Base-by-base conservation (phyloP, 2,888 invertebrate species). In the Chromoteleia sp. region DNA sequence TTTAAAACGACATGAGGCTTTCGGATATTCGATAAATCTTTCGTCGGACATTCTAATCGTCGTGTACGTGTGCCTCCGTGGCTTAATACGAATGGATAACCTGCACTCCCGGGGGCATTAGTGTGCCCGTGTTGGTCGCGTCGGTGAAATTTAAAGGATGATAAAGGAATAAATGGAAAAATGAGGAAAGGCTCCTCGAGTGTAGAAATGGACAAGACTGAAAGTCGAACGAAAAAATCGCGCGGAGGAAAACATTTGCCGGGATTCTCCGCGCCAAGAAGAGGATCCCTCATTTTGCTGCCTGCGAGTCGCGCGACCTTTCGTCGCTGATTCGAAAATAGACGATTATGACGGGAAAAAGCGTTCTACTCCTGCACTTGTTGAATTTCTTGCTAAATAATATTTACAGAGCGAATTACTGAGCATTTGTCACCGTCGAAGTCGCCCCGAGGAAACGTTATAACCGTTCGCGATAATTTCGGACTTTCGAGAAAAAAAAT, bases 11-110 rank as follows among this genome's bases (percentile, higher is more conserved):
- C 43, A 61, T 25, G 61, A 67, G 36, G 39, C 36, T 73, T 50
- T 41, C 12, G 58, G 52, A 68, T 41, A 45, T 58, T 45, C 63
- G 56, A 78, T 75, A 71, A 79, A 82, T 75, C 78, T 79, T 63
- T 65, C 21, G 39, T 41, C 52, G 63, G 80, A 85, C 74, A 85
- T 84, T 87, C 85, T 87, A 88, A 88, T 87, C 87, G 87, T 84
- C 84, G 82, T 85, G 82, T 82, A 84, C 83, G 83, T 84, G 83
- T 82, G 39, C 54, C 29, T 61, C 33, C 50, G 33, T n/a, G 52
- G 36, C 52, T 59, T 68, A 76, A 76, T 61, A 50, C 59, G 85
- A 84, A 84, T 83, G 84, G 84, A 84, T 85, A 86, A 86, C 84
- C 83, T 82, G 79, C 81, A 79, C 74, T 81, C 71, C 17, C 63